Base-by-base conservation (phyloP, 2,797 vertebrate genomes). In the Crocidura indochinensis region DNA sequence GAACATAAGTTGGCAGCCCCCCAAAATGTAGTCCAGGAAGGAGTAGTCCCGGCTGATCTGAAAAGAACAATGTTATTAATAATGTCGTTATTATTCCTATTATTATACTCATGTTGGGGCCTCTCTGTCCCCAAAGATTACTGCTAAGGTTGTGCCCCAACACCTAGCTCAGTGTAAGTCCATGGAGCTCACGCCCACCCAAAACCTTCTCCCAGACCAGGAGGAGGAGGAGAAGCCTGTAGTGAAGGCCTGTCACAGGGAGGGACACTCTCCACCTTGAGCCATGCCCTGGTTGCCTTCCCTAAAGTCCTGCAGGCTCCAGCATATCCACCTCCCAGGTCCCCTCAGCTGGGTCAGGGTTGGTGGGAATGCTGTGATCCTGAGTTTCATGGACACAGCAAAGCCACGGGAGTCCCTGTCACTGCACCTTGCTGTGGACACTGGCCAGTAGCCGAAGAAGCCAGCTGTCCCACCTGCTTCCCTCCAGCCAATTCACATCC, bases 1-100 rank as follows among this genome's bases (percentile, higher is more conserved):
- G 96, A 99, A 99, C 99, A 99, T 99, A 94, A 99, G 98, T 91
- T 99, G 99, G 97, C 99, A 99, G 95, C 99, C 99, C 80, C 99
- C 99, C 86, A 99, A 97, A 95, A 99, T 99, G 96, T 99, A 99
- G 98, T 99, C 99, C 97, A 99, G 98, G 94, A 99, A 99, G 12
- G 99, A 99, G 95, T 99, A 99, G 97, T 99, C 98, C 92, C 99
- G 98, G 85, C 98, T 98, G 96, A 99, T 99, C 99, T 99, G 96
- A 92, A 97, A 97, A 87, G 76, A 95, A 74, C 88, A 5, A 38
- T 38, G 38, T 38, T 5, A 38, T 38, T 38, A 38, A 38, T 38
- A 38, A 38, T 38, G 38, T 38, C 5, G 38, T 38, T 5, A 38
- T 38, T 38, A 38, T 38, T 38, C 38, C 38, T 38, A 38, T 38